These are phyloP conservation scores for Pygmarrhopalites habei DNA, from an alignment of 1,140 invertebrate species.

Conservation along the genomic window DNA sequence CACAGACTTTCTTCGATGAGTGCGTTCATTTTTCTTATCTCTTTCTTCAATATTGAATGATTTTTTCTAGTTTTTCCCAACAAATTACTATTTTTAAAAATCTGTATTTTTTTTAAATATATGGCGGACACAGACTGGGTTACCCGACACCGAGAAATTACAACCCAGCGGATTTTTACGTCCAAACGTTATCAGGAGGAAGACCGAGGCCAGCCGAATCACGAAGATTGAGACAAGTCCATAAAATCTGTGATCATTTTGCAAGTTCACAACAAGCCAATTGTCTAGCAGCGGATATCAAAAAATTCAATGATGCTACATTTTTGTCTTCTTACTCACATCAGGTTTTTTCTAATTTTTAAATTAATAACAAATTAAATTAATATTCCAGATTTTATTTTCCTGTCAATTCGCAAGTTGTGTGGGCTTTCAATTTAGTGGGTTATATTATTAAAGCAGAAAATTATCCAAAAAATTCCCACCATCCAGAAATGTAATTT, in stretches of 20 bases:
- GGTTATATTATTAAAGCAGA: too few relatives aligned
- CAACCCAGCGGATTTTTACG: constrained; percentile 65
- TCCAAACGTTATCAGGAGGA: constrained; percentile 56
- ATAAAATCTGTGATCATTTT: constrained; percentile 41
- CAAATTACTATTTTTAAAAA: neutral
- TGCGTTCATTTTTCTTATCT: constrained; percentile 15
- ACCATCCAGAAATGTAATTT: too few relatives aligned
- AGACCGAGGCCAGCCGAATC: constrained; percentile 49
- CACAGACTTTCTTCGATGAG: constrained; percentile 12
- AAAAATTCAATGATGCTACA: constrained; percentile 25
- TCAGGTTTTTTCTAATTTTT: too few relatives aligned
- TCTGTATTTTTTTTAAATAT: neutral
- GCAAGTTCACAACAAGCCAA: constrained; percentile 51
- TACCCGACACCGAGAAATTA: constrained; percentile 56
- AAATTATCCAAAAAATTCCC: too few relatives aligned
- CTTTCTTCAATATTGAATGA: neutral
- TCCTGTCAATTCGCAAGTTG: too few relatives aligned
- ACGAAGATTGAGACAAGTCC: constrained; percentile 37
- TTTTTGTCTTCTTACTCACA: constrained; percentile 13
- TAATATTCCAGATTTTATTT: too few relatives aligned
- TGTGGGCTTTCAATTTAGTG: too few relatives aligned
- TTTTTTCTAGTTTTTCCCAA: neutral
- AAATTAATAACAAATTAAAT: too few relatives aligned
- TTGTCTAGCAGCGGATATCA: constrained; percentile 43
- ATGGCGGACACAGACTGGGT: constrained; percentile 47